phyloP scores from a whole-genome alignment of 2,797 vertebrate species.

The Clarias fuscus region DNA sequence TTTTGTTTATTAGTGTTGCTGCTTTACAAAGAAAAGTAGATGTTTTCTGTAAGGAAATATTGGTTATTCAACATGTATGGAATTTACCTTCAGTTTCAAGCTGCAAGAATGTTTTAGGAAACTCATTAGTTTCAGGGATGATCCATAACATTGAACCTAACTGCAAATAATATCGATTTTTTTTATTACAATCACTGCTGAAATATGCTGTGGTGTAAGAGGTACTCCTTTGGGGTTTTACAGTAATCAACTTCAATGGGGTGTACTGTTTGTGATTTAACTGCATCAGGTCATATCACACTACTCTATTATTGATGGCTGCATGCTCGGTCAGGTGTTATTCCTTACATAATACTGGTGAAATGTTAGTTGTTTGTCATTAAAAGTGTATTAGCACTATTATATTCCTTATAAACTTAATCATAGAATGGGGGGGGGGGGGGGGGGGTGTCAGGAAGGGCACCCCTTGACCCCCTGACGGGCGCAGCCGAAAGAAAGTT shows the following conservation, averaged over 20 bases:
- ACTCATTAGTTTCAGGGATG: not conserved
- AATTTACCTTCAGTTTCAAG: not conserved
- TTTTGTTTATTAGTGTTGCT: not conserved
- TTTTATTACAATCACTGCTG: not conserved
- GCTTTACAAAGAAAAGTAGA: slow-evolving; percentile 2
- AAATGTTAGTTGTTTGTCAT: not conserved
- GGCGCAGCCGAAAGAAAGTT: no score
- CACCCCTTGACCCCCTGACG: no score
- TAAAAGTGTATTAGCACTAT: not conserved
- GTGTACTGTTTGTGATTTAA: not conserved
- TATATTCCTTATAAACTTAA: no score
- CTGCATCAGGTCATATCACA: not conserved
- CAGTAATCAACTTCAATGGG: not conserved
- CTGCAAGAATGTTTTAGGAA: not conserved
- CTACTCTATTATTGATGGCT: not conserved
- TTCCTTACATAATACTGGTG: not conserved
- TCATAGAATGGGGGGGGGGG: no score
- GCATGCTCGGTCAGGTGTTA: not conserved
- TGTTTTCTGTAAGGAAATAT: not conserved
- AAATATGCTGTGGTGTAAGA: not conserved
- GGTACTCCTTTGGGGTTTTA: not conserved
- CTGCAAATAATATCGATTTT: not conserved
- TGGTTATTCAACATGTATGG: not conserved
- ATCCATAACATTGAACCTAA: not conserved
- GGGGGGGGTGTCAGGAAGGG: no score